Evolutionary conservation across 2,888 invertebrate species (phyloP).

Genomic region (Caenorhabditis afra): DNA sequence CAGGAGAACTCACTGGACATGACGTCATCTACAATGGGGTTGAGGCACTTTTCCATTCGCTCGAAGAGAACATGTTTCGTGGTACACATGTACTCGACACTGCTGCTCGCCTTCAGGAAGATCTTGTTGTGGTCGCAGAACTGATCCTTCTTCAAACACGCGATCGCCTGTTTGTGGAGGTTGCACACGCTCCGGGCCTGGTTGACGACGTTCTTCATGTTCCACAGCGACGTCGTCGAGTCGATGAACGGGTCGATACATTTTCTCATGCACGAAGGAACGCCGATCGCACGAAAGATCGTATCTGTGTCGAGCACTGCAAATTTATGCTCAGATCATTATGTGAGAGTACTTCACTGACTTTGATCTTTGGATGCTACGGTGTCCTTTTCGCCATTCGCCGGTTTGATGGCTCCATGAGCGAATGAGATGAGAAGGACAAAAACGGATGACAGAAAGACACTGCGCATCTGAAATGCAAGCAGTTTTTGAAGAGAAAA

Average conservation of each 20-base stretch:
- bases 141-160: slow-evolving; percentile 52
- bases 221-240: slow-evolving; percentile 60
- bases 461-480: slow-evolving; percentile 38
- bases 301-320: slow-evolving; percentile 61
- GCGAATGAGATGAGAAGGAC: background rate
- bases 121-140: slow-evolving; percentile 60
- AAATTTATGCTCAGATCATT: background rate
- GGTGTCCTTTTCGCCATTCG: background rate
- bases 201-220: slow-evolving; percentile 56
- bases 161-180: slow-evolving; percentile 54
- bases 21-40: slow-evolving; percentile 51
- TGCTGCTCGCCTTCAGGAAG: slow-evolving; percentile 57
- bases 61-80: slow-evolving; percentile 60
- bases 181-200: slow-evolving; percentile 59
- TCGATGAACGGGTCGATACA: slow-evolving; percentile 67
- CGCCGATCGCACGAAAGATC: slow-evolving; percentile 64
- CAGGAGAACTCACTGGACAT: slow-evolving; percentile 30
- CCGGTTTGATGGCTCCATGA: background rate
- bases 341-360: background rate
- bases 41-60: slow-evolving; percentile 51
- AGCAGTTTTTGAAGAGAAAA: background rate
- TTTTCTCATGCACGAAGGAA: slow-evolving; percentile 62
- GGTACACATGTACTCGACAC: slow-evolving; percentile 60
- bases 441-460: background rate
- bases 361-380: slow-evolving; percentile 36